phyloP scores from a whole-genome alignment of 2,888 invertebrate genomes.

The Bedellia somnulentella region DNA sequence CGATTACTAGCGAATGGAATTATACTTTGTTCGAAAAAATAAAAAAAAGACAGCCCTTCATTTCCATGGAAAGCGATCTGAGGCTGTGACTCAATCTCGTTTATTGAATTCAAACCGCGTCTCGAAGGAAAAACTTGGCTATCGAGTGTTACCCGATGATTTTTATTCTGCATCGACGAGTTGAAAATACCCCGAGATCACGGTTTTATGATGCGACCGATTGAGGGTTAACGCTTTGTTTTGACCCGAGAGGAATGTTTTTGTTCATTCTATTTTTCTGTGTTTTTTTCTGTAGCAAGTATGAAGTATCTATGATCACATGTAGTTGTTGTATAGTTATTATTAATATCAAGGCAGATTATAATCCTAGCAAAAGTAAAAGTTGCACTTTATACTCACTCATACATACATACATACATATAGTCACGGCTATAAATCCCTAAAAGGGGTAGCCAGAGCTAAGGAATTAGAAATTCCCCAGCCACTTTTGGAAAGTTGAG shows the following conservation, averaged over 20 bases:
- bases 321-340: neutral
- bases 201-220: constrained; percentile 1
- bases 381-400: too few species aligned
- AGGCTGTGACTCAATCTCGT: constrained; percentile 22
- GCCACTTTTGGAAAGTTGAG: too few species aligned
- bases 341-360: neutral
- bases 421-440: too few species aligned
- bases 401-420: too few species aligned
- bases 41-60: constrained; percentile 29
- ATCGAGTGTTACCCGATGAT: constrained; percentile 2
- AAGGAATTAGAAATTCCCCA: too few species aligned
- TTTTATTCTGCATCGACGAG: neutral
- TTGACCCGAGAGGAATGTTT: neutral
- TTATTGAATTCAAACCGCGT: constrained; percentile 51
- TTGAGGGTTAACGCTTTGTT: constrained; percentile 2
- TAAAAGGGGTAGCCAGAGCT: too few species aligned
- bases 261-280: neutral
- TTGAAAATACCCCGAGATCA: constrained; percentile 1
- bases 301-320: neutral
- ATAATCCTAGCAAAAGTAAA: too few species aligned
- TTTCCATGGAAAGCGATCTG: constrained; percentile 40
- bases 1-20: constrained; percentile 30
- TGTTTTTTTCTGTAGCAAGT: neutral
- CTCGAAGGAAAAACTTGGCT: constrained; percentile 17
- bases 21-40: constrained; percentile 24